A percentile compares a stretch with the other conserved stretches of the same genome.
Evolutionary conservation across 2,113 vertebrate species (phyloP).

Genomic region (Lophius piscatorius): DNA sequence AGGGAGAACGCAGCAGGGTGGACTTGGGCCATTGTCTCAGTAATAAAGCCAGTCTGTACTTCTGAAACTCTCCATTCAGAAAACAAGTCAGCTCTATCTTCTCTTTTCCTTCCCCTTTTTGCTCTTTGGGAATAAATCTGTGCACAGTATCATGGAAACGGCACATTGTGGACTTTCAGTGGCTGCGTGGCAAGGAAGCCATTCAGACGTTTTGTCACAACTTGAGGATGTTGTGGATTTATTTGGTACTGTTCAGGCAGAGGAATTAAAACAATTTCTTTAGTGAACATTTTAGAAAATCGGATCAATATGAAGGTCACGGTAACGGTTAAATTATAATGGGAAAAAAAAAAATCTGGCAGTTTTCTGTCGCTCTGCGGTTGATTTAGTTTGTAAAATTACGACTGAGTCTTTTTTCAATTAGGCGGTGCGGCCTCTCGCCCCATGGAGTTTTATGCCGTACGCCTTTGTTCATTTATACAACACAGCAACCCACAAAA

Average conservation of each 20-base stretch:
- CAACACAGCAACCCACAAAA: constrained; percentile 22
- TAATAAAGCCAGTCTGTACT: constrained; percentile 68
- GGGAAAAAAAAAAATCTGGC: too few relatives aligned
- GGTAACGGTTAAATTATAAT: too few relatives aligned
- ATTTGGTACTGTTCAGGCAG: constrained; percentile 7
- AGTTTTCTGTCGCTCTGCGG: constrained; percentile 29
- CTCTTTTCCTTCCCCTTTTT: constrained; percentile 68
- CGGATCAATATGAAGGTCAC: constrained; percentile 3
- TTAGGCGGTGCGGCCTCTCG: constrained; percentile 41
- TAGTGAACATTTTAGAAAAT: constrained; percentile 7
- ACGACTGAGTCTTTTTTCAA: constrained; percentile 47
- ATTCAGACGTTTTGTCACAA: constrained; percentile 43
- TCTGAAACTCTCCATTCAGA: constrained; percentile 76
- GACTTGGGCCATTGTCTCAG: constrained; percentile 71
- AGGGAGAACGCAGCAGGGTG: constrained; percentile 67
- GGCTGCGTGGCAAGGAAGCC: constrained; percentile 34
- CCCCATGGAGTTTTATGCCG: constrained; percentile 29
- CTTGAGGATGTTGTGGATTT: constrained; percentile 38
- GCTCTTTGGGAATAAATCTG: constrained; percentile 63
- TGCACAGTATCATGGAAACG: constrained; percentile 49
- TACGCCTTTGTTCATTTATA: constrained; percentile 52
- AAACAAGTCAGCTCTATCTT: constrained; percentile 67
- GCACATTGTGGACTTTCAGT: constrained; percentile 29
- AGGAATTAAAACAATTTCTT: constrained; percentile 19
- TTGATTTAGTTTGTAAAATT: constrained; percentile 45